These are phyloP conservation scores for Sylvia atricapilla DNA, from an alignment of 2,113 vertebrate genomes.

Conservation along the genomic window DNA sequence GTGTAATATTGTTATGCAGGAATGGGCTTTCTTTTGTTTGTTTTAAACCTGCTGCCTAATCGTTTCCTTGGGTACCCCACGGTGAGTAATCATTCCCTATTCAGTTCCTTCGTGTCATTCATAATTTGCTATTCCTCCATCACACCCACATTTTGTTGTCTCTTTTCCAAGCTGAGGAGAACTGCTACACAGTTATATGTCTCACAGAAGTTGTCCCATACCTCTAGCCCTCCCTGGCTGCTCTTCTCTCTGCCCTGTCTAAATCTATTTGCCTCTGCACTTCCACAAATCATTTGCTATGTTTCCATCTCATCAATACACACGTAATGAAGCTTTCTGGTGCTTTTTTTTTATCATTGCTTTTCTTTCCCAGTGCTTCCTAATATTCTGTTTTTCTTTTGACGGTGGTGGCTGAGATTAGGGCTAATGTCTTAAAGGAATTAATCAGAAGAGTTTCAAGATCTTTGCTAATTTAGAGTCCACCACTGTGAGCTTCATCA, in stretches of 20 bases:
- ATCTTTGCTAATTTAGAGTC: not conserved
- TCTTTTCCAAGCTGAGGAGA: not conserved
- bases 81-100: slow-evolving; percentile 64
- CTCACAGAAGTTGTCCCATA: not conserved
- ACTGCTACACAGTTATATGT: not conserved
- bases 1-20: not conserved
- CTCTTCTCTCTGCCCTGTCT: not conserved
- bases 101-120: slow-evolving; percentile 49
- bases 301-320: not conserved
- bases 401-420: not conserved
- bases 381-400: not conserved
- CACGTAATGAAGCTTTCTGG: not conserved
- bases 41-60: slow-evolving; percentile 59
- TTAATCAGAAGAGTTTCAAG: not conserved
- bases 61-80: slow-evolving; percentile 41
- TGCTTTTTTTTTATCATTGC: not conserved
- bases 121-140: slow-evolving; percentile 45
- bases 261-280: not conserved
- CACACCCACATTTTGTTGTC: slow-evolving; percentile 10
- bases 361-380: not conserved
- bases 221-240: not conserved
- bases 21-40: slow-evolving; percentile 55
- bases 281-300: not conserved
- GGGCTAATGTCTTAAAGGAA: not conserved
- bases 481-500: not conserved